These are phyloP conservation scores for Brachionus sp. DNA, from an alignment of 1,140 invertebrate species.

Conservation along the genomic window DNA sequence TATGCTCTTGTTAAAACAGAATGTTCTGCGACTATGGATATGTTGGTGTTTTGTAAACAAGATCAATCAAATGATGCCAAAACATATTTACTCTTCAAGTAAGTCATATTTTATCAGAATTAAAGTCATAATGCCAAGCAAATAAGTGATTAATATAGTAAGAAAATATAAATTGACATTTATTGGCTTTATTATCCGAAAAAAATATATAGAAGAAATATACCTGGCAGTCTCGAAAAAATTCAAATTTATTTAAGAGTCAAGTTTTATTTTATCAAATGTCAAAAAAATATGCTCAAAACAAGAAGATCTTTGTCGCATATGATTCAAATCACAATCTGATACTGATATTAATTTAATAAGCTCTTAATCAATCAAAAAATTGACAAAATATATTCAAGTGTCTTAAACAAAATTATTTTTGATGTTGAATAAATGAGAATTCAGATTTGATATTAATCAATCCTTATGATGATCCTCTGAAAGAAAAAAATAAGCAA, in stretches of 20 bases:
- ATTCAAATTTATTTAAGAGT: background rate
- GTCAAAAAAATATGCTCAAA: background rate
- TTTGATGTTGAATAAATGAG: background rate
- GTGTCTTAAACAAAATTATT: slow-evolving; percentile 11
- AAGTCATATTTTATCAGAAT: background rate
- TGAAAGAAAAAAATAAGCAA: background rate
- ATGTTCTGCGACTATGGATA: background rate
- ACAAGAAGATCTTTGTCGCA: background rate
- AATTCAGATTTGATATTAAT: background rate
- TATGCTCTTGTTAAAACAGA: slow-evolving; percentile 21
- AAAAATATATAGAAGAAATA: background rate
- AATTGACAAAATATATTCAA: background rate
- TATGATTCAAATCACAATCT: background rate
- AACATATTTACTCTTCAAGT: slow-evolving; percentile 4
- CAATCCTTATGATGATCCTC: background rate
- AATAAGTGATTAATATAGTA: background rate
- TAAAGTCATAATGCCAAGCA: background rate
- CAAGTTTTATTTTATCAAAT: background rate
- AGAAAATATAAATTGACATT: slow-evolving; percentile 10
- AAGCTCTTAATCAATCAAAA: slow-evolving; percentile 36
- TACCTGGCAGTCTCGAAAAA: background rate
- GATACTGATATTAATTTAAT: background rate
- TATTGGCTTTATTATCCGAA: background rate
- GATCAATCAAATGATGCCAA: slow-evolving; percentile 41
- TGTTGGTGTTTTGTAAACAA: background rate